phyloP scores from a whole-genome alignment of 2,888 invertebrate species.

The Calameuta idolon region DNA sequence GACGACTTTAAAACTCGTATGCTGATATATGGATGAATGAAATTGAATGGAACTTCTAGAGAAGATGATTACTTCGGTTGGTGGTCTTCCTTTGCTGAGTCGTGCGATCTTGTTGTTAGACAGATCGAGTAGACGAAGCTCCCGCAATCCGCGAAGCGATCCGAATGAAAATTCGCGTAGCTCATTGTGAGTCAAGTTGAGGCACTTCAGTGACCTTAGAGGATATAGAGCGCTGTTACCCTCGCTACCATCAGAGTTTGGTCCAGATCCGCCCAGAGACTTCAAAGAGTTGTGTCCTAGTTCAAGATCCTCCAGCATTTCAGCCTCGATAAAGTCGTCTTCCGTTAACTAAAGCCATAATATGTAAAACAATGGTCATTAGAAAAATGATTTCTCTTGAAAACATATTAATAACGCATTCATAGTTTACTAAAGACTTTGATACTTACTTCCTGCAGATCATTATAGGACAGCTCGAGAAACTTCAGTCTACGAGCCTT shows the following conservation, averaged over 20 bases:
- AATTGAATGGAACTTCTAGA: neutral
- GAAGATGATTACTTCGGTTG: conserved; percentile 54
- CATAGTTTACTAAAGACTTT: conserved; percentile 30
- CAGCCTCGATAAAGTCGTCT: conserved; percentile 82
- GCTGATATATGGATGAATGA: neutral
- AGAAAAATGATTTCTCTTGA: neutral
- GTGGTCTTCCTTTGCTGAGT: conserved; percentile 53
- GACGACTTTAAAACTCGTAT: too few species aligned
- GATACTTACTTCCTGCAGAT: conserved; percentile 76
- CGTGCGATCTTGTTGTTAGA: conserved; percentile 81
- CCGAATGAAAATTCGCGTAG: conserved; percentile 83
- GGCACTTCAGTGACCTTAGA: conserved; percentile 75
- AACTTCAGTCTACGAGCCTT: conserved; percentile 76
- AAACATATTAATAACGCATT: neutral
- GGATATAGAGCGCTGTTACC: conserved; percentile 78
- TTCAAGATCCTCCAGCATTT: conserved; percentile 77
- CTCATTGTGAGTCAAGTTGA: conserved; percentile 82
- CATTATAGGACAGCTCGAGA: conserved; percentile 79
- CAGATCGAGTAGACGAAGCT: conserved; percentile 79
- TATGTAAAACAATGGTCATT: neutral
- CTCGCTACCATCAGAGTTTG: conserved; percentile 46
- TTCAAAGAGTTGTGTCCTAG: conserved; percentile 80
- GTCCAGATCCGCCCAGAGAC: conserved; percentile 67
- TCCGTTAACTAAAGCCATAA: conserved; percentile 71
- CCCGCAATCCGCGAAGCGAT: conserved; percentile 80